Base-by-base conservation (phyloP, 2,113 vertebrate species). In the Gymnobelideus leadbeateri region DNA sequence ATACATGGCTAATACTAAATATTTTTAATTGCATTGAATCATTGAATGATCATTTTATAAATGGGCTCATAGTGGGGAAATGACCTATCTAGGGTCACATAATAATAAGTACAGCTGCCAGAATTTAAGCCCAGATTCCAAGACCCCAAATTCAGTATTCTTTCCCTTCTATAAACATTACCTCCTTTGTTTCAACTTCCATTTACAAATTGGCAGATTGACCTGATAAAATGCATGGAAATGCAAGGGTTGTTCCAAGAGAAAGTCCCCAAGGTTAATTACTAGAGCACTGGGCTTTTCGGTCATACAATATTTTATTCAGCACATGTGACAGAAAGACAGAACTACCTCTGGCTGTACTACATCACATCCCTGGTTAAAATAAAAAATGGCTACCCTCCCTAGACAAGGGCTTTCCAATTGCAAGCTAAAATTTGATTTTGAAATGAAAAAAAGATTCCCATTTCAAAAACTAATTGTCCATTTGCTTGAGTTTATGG, bases 391-490 rank as follows among this genome's bases (percentile, higher is more conserved):
- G 31, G 8, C 24, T 91, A 12, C 37, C 84, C 53, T 52, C 68
- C n/a, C 28, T 90, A 96, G 19, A 96, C 55, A 89, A 91, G 43
- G 89, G 57, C 43, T 95, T 95, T 31, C 53, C 28, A 91, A 24
- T 0, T 90, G 14, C 47, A 49, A 97, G n/a, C 9, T 93, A 50
- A 53, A 93, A 89, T 57, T 92, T 24, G 51, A 92, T 28, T 90
- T 93, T 77, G 61, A 68, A 96, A 91, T 49, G 43, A 24, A 84
- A 90, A 95, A 94, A 91, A 55, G 61, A 46, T 77, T 93, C 55
- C 91, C 26, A 90, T 91, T 93, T 47, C 84, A n/a, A 93, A 95
- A 95, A 96, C 91, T 94, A 84, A 91, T 55, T 49, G 93, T 26
- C 3, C 68, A 50, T 68, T 46, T 91, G 28, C 37, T 96, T 4